These are phyloP conservation scores for Thripadectes ignobilis DNA, from an alignment of 2,797 vertebrate genomes.

Conservation along the genomic window DNA sequence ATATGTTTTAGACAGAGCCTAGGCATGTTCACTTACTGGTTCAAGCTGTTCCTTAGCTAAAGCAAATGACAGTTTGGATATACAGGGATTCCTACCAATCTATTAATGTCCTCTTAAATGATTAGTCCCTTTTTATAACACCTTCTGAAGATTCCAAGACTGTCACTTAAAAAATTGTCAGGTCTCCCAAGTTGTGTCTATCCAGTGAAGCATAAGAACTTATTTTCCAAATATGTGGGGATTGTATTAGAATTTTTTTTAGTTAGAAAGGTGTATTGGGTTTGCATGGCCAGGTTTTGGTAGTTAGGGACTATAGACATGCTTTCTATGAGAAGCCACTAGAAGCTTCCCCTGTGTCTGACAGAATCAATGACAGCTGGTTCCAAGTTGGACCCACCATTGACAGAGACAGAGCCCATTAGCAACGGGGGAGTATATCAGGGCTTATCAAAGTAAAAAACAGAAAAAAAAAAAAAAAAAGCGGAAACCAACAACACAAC, in stretches of 20 bases:
- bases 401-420: background rate
- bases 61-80: background rate
- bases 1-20: background rate
- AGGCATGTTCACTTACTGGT: background rate
- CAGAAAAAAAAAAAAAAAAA: background rate
- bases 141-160: background rate
- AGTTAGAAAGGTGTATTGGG: background rate
- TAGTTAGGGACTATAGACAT: background rate
- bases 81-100: background rate
- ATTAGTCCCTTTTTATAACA: background rate
- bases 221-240: background rate
- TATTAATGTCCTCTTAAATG: background rate
- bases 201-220: background rate
- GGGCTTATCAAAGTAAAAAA: background rate
- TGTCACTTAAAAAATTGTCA: background rate
- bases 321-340: background rate
- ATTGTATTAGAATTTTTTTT: background rate
- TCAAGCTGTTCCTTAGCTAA: background rate
- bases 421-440: accelerated
- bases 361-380: background rate
- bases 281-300: accelerated
- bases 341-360: background rate
- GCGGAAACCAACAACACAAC: background rate
- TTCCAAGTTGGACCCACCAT: accelerated
- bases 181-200: background rate